Evolutionary conservation across 2,113 vertebrate species (phyloP).

Genomic region (Neotoma lepida): DNA sequence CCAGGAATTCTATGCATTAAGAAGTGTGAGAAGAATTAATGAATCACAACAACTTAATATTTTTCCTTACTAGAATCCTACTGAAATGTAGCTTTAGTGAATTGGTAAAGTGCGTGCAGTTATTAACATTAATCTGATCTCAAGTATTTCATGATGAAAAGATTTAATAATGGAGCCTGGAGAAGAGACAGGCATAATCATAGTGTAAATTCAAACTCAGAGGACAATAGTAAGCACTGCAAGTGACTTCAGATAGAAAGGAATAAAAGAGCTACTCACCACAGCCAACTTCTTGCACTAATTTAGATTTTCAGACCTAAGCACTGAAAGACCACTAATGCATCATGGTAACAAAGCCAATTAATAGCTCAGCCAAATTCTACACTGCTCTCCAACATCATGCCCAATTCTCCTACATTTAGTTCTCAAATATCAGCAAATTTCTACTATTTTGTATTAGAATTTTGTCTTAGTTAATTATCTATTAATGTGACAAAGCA

Average conservation of each 20-base stretch:
- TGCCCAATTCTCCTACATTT: background rate
- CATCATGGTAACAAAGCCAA: background rate
- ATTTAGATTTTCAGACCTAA: slow-evolving; percentile 32
- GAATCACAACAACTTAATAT: background rate
- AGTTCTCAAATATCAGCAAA: background rate
- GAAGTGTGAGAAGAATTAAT: background rate
- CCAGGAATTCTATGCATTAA: background rate
- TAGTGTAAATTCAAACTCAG: background rate
- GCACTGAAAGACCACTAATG: background rate
- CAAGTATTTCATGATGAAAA: slow-evolving; percentile 33
- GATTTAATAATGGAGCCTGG: background rate
- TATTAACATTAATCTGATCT: background rate
- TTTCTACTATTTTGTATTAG: background rate
- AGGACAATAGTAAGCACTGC: background rate
- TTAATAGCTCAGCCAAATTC: background rate
- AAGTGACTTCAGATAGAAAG: background rate
- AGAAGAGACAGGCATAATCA: background rate
- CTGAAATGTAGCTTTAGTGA: background rate
- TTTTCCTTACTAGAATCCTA: background rate
- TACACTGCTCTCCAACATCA: background rate
- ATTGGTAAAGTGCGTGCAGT: background rate
- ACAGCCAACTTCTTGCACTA: background rate
- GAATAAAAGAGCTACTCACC: background rate
- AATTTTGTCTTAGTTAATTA: background rate
- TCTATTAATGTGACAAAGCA: background rate